Percentiles rank a stretch among this genome's conserved stretches.
Conservation (phyloP, 1,140 invertebrate genomes). For the Hycleus cichorii region DNA sequence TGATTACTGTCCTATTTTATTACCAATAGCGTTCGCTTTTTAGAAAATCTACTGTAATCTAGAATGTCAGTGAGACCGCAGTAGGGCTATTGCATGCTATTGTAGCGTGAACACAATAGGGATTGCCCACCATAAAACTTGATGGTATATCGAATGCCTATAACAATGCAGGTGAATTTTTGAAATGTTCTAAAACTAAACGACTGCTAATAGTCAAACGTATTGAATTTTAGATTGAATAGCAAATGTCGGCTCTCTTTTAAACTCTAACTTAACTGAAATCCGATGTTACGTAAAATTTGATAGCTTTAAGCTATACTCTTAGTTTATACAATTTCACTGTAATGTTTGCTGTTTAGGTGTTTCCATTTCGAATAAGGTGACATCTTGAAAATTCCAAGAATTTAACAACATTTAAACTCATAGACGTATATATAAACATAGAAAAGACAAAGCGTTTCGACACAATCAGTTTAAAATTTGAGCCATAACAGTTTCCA, state of each 20-base stretch:
- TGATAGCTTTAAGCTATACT: too few species aligned
- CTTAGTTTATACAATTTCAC: too few species aligned
- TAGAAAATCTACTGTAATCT: constrained; percentile 15
- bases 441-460: too few species aligned
- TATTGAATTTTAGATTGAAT: constrained; percentile 9
- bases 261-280: constrained; percentile 5
- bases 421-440: too few species aligned
- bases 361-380: too few species aligned
- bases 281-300: background rate
- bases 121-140: constrained; percentile 22
- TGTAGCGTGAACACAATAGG: constrained; percentile 18
- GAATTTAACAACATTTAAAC: too few species aligned
- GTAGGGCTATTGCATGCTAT: constrained; percentile 19
- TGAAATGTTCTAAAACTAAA: constrained; percentile 16
- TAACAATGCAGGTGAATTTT: constrained; percentile 20
- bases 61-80: constrained; percentile 20
- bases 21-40: constrained; percentile 17
- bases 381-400: too few species aligned
- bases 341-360: too few species aligned
- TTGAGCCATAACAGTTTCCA: too few species aligned
- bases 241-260: background rate
- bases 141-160: constrained; percentile 18
- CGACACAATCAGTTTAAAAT: too few species aligned
- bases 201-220: constrained; percentile 13
- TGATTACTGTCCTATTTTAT: constrained; percentile 21